Conservation (phyloP, 2,797 vertebrate species). For the Falco peregrinus region DNA sequence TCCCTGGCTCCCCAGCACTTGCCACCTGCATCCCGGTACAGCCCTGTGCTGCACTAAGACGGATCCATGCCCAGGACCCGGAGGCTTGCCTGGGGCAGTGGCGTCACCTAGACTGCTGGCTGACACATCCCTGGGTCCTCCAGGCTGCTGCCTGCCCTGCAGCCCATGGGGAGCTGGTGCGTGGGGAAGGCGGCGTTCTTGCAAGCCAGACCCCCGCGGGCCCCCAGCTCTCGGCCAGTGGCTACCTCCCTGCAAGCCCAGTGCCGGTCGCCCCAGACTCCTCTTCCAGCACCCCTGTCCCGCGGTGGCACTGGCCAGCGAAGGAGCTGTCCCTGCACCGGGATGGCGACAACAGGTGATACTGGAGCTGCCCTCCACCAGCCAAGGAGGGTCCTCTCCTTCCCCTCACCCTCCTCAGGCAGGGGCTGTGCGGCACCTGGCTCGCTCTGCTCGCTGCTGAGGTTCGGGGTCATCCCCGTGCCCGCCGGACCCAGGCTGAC, state of each 20-base stretch:
- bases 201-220: no score
- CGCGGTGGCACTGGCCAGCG: background rate
- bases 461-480: accelerated
- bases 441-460: background rate
- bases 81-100: background rate
- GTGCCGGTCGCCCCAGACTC: no score
- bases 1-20: background rate
- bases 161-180: background rate
- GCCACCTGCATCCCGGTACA: background rate
- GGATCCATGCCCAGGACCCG: background rate
- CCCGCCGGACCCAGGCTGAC: background rate
- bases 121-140: background rate
- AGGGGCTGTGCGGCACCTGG: background rate
- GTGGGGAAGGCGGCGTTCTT: background rate
- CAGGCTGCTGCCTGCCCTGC: background rate
- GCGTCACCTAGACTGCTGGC: background rate
- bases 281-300: background rate
- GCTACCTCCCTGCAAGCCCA: background rate
- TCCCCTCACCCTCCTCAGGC: background rate
- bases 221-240: background rate
- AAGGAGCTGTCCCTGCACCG: background rate
- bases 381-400: background rate
- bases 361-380: background rate
- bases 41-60: background rate
- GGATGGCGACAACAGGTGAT: background rate